Evolutionary conservation across 2,888 invertebrate genomes (phyloP), one percentile per base, ranked within the genome.

Genomic region (Leptothorax acervorum): DNA sequence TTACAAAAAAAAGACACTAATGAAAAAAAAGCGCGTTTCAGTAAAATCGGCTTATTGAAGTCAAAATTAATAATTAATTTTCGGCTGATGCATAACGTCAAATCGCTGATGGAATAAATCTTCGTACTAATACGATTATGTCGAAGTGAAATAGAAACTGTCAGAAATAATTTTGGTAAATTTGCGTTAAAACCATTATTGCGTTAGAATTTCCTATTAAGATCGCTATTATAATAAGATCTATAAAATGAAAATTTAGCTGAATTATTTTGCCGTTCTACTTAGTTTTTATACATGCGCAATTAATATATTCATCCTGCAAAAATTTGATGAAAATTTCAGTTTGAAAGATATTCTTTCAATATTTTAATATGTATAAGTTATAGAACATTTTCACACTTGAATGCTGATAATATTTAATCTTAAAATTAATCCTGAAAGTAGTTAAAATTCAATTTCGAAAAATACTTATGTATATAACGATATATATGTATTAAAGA

Each of bases 111-210:
- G 5, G 11, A 65, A 55, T 76, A 63, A 53, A 76, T 78, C 18
- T 63, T 39, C 11, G 3, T 55, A n/a, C n/a, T n/a, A 48, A 62
- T 81, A 12, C 51, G 60, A 81, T 73, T 75, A 45, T 8, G 28
- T 11, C 35, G n/a, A 31, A 62, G 15, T 48, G 9, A 28, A 60
- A 60, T 35, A 31, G 28, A 51, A 75, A 18, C 23, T 18, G 39
- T 28, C 28, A 35, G 39, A 42, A 76, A 76, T 76, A 42, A 76
- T 53, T 68, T 28, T n/a, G 9, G 9, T 68, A 76, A 53, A 39
- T 28, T 68, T 0, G 3, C 23, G 23, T 51, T 63, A 51, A 51
- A 51, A 35, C 18, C 39, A 28, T 39, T 63, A 48, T 48, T 48
- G 8, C 2, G 3, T 73, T 42, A 60, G 18, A 63, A 48, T 35